Conservation (phyloP, 2,888 invertebrate species). For the Plagodis dolabraria region DNA sequence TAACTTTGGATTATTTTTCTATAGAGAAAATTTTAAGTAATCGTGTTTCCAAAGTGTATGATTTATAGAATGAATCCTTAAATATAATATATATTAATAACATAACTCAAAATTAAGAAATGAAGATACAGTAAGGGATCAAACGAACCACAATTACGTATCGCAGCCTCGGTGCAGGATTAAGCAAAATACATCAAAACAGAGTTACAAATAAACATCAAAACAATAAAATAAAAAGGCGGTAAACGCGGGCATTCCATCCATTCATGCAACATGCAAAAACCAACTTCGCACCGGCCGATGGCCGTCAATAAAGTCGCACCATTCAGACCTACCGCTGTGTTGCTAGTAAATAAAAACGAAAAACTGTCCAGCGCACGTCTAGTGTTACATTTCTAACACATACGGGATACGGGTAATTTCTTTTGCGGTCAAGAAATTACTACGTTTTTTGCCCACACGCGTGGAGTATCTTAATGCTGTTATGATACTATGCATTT, state of each 20-base stretch:
- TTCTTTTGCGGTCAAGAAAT: constrained; percentile 66
- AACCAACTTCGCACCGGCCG: constrained; percentile 29
- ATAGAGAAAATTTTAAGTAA: no score
- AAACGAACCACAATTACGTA: no score
- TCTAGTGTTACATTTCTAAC: constrained; percentile 52
- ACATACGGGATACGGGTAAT: constrained; percentile 79
- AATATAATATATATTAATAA: no score
- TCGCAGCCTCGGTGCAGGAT: no score
- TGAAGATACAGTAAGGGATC: no score
- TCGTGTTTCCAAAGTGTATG: no score
- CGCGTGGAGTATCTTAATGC: constrained; percentile 25
- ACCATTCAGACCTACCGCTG: constrained; percentile 52
- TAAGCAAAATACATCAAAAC: constrained; percentile 3
- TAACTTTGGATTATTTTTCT: no score
- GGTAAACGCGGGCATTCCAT: constrained; percentile 25
- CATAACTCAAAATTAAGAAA: no score
- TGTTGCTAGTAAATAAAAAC: constrained; percentile 32
- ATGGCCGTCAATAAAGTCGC: constrained; percentile 26
- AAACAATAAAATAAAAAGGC: constrained; percentile 22
- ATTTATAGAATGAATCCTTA: no score
- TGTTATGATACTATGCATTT: no score
- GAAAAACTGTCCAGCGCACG: constrained; percentile 27
- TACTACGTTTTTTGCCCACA: constrained; percentile 33
- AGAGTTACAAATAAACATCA: constrained; percentile 12
- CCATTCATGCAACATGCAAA: constrained; percentile 21